Percentiles rank a stretch among this genome's conserved stretches.
Conservation (phyloP, 1,140 invertebrate genomes). For the Goniozus legneri region DNA sequence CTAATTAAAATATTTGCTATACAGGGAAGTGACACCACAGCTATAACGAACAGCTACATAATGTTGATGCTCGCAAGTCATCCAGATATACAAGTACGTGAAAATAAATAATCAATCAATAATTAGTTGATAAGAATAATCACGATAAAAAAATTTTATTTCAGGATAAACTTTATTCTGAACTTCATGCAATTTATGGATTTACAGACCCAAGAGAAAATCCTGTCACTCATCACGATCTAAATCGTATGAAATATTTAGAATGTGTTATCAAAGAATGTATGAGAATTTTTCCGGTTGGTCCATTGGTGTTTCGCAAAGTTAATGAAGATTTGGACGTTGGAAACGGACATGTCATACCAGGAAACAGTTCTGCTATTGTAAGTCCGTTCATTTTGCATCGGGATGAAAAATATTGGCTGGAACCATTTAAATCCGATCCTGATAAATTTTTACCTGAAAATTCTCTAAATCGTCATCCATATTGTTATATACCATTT, state of each 20-base stretch:
- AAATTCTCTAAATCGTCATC: slow-evolving; percentile 46
- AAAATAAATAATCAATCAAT: neutral
- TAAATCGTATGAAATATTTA: slow-evolving; percentile 60
- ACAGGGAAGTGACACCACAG: slow-evolving; percentile 56
- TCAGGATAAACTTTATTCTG: slow-evolving; percentile 58
- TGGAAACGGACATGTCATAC: slow-evolving; percentile 8
- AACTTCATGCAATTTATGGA: slow-evolving; percentile 56
- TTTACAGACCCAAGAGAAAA: slow-evolving; percentile 26
- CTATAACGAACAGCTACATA: slow-evolving; percentile 59
- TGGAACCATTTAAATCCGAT: slow-evolving; percentile 61
- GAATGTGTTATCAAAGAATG: slow-evolving; percentile 66
- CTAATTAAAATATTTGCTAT: neutral
- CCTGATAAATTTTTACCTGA: slow-evolving; percentile 66
- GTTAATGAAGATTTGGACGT: slow-evolving; percentile 46
- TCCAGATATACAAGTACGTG: slow-evolving; percentile 58
- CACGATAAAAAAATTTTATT: no score
- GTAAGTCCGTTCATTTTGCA: slow-evolving; percentile 46
- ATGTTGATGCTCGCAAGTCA: slow-evolving; percentile 61
- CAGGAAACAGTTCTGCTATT: slow-evolving; percentile 19
- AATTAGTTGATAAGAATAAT: neutral
- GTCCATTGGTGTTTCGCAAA: slow-evolving; percentile 55
- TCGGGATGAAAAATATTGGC: slow-evolving; percentile 56
- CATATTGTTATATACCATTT: slow-evolving; percentile 58
- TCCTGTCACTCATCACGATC: slow-evolving; percentile 51
- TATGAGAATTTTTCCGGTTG: slow-evolving; percentile 61